Evolutionary conservation across 2,113 vertebrate genomes (phyloP).

Genomic region (Meriones unguiculatus): DNA sequence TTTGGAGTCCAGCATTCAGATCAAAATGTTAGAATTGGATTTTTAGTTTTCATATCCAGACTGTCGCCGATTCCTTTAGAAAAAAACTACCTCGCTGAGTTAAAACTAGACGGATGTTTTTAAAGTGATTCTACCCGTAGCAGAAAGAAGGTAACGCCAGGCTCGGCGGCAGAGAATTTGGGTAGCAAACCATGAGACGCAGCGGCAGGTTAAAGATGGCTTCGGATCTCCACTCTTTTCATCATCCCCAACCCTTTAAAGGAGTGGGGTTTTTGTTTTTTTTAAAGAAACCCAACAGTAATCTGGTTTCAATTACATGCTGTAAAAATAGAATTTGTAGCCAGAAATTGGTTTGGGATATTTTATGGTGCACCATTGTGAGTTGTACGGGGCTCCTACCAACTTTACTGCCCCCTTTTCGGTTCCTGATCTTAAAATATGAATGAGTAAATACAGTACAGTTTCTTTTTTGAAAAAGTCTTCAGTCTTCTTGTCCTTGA

Average conservation of each 20-base stretch:
- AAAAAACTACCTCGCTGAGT: neutral
- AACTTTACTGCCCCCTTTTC: slow-evolving; percentile 81
- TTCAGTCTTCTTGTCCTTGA: slow-evolving; percentile 27
- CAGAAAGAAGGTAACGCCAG: neutral
- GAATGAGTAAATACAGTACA: slow-evolving; percentile 64
- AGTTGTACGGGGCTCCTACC: slow-evolving; percentile 35
- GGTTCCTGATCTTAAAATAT: slow-evolving; percentile 70
- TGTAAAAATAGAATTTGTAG: slow-evolving; percentile 82
- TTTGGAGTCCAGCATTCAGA: neutral
- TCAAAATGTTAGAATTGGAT: neutral
- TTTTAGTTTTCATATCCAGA: slow-evolving; percentile 6
- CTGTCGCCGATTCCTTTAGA: slow-evolving; percentile 15
- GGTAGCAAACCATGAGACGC: slow-evolving; percentile 46
- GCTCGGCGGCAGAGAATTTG: slow-evolving; percentile 3
- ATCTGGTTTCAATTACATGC: slow-evolving; percentile 85
- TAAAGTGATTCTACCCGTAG: neutral
- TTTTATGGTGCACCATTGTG: slow-evolving; percentile 76
- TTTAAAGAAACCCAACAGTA: slow-evolving; percentile 49
- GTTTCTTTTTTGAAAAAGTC: slow-evolving; percentile 52
- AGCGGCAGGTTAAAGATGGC: slow-evolving; percentile 19
- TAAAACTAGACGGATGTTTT: neutral
- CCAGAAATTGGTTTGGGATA: slow-evolving; percentile 86
- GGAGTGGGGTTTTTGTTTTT: neutral
- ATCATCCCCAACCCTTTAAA: neutral
- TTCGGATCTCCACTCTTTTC: slow-evolving; percentile 58